Evolutionary conservation across 2,797 vertebrate genomes (phyloP), one percentile per base, ranked within the genome.

Genomic region (Salarias fasciatus): DNA sequence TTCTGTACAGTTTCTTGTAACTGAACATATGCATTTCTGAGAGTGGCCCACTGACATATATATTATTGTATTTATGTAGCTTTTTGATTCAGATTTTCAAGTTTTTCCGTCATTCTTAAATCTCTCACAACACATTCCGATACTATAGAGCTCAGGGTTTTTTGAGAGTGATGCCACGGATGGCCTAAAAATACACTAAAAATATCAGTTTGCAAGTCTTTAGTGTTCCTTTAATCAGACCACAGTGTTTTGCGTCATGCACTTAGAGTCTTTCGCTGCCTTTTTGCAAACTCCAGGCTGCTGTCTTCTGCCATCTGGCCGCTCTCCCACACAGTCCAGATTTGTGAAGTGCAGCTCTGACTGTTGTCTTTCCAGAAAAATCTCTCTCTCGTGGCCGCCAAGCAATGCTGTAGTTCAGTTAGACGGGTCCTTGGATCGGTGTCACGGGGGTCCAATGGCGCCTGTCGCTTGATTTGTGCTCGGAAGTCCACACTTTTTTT

Each of bases 261-360:
- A 65, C 66, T 71, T 63, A 40, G 54, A 78, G 58, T 79, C 80
- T 74, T 71, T 84, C 55, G 8, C 36, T 69, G 42, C 15, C 53
- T 69, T 80, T 77, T 58, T 76, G 62, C 61, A 78, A 75, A 82
- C 77, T 84, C 72, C 54, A 57, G 63, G 63, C 79, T 80, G 79
- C 74, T 67, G 64, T 80, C 74, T 77, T 36, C 67, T 78, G 75
- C 85, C 86, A 89, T 87, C 86, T 89, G 86, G 82, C 65, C 68
- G 14, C 58, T 83, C 79, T 77, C 86, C 85, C 82, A 87, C 82
- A 80, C 80, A 82, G 76, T 80, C 74, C 82, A 80, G 77, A 85
- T 84, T 81, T 87, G 80, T 86, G 80, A 87, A 80, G 71, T 67
- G 75, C 57, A 61, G 73, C 63, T 62, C 73, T 63, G 81, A 86